Conservation (phyloP, 2,113 vertebrate genomes). For the Chlorocebus sabaeus region DNA sequence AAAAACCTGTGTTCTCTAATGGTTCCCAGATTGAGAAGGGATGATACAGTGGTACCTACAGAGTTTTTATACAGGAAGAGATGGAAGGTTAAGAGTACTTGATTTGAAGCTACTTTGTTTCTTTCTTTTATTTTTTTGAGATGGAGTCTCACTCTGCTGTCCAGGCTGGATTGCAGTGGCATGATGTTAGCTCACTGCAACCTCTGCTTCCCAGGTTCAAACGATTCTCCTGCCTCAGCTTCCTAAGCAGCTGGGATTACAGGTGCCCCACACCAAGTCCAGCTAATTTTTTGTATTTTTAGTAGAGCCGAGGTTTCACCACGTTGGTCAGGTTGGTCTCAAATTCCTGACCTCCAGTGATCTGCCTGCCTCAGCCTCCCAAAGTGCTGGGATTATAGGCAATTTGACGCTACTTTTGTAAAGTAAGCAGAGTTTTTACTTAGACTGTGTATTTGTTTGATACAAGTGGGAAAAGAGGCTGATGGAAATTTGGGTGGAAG, state of each 20-base stretch:
- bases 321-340: neutral
- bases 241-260: neutral
- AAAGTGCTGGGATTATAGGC: neutral
- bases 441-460: neutral
- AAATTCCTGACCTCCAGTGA: neutral
- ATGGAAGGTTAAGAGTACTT: neutral
- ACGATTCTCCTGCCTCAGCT: neutral
- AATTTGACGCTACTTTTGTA: slow-evolving; percentile 8
- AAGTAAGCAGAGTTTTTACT: neutral
- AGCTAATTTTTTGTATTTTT: no score
- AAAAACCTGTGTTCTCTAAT: neutral
- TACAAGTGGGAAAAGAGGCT: neutral
- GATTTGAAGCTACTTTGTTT: neutral
- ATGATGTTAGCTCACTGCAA: neutral
- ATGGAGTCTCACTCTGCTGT: neutral
- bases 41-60: neutral
- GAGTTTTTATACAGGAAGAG: neutral
- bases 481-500: neutral
- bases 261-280: no score
- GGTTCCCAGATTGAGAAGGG: neutral
- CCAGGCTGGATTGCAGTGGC: neutral
- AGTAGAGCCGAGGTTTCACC: neutral
- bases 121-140: neutral
- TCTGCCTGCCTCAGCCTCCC: neutral
- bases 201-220: neutral